Conservation (phyloP, 2,113 vertebrate species). For the Recurvirostra avosetta region DNA sequence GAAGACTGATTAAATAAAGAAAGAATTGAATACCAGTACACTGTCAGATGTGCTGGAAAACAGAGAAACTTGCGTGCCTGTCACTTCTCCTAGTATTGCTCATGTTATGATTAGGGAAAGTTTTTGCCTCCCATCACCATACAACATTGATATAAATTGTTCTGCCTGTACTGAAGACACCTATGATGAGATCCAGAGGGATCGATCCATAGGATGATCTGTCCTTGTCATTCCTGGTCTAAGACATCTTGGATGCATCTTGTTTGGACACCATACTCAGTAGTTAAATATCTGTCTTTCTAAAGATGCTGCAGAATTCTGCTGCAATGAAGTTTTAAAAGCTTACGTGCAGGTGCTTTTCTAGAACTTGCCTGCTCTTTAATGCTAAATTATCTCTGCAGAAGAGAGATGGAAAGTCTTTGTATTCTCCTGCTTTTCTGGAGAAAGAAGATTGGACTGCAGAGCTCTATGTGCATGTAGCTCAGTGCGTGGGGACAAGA, state of each 20-base stretch:
- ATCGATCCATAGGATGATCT: neutral
- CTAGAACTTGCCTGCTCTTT: neutral
- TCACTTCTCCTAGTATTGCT: neutral
- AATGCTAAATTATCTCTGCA: neutral
- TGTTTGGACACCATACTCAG: neutral
- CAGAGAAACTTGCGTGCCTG: neutral
- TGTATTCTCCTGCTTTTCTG: neutral
- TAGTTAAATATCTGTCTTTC: neutral
- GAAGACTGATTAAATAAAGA: neutral
- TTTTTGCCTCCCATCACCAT: neutral
- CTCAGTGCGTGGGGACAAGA: fast-evolving
- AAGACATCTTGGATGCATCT: neutral
- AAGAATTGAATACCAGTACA: neutral
- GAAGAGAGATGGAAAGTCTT: neutral
- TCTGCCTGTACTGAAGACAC: neutral
- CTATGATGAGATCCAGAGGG: neutral
- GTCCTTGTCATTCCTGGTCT: neutral
- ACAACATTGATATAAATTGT: neutral
- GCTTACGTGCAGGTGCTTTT: neutral
- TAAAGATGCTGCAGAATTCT: neutral
- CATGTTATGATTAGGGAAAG: neutral
- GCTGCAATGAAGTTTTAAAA: neutral
- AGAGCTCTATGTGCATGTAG: neutral
- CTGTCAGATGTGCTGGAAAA: neutral
- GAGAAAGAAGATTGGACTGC: neutral